Base-by-base conservation (phyloP, 2,888 invertebrate genomes). In the Clostera curtula region DNA sequence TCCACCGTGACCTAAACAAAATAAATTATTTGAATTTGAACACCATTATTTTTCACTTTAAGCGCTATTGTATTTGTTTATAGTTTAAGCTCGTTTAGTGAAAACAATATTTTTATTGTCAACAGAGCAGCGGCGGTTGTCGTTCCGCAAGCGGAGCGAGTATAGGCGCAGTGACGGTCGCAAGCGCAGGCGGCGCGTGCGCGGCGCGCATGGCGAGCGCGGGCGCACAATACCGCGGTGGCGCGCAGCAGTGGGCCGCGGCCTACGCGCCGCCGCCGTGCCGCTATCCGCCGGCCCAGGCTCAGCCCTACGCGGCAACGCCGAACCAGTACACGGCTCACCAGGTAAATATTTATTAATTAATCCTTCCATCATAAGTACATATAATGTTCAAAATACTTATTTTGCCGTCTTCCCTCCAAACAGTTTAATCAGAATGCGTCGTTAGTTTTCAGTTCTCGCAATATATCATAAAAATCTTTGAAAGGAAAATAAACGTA, bases 191-290 rank as follows among this genome's bases (percentile, higher is more conserved):
- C 73, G 71, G 83, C 74, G 68, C 77, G 79, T 73, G 84, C 80
- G 74, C 82, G 59, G 66, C 83, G 82, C 72, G 85, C 77, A 73
- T 85, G 84, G 71, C 85, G 68, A 69, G 82, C 85, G 75, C 85
- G 48, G 79, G 80, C 67, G 77, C 77, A 46, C 79, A 82, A 67
- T 79, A 52, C 71, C 80, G 80, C 76, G 80, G 82, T 66, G 76
- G 77, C 50, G 57, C 70, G 72, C 80, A 80, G 76, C 79, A 79
- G 76, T 82, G 80, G 79, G 69, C 76, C 41, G 65, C 82, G 65
- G 76, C 80, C 15, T 82, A 79, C 58, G 67, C 79, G 69, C 75
- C 80, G 69, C 80, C 69, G 63, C 80, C 80, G 61, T 80, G 80
- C 70, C 80, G 80, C 71, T 80, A 80, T 61, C 79, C 80, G 69